phyloP scores from a whole-genome alignment of 2,113 vertebrate genomes.

The Muntiacus reevesi region DNA sequence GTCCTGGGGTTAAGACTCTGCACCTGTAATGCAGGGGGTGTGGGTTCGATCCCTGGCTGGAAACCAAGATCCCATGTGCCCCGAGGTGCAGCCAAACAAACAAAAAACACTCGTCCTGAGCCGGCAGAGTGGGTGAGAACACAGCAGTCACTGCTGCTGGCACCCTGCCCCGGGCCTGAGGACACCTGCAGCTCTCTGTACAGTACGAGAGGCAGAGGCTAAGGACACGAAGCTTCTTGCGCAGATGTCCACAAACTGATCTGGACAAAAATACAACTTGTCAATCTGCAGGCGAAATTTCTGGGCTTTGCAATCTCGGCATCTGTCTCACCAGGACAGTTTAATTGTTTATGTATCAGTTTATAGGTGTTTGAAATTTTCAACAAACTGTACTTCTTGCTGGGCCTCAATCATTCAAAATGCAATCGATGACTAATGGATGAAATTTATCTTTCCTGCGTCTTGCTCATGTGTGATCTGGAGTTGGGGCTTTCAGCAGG shows the following conservation, averaged over 20 bases:
- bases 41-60: not conserved
- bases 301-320: not conserved
- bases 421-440: rapidly evolving
- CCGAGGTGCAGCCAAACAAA: rapidly evolving
- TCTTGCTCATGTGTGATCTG: not conserved
- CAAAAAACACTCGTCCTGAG: not conserved
- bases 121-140: rapidly evolving
- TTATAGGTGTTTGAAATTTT: rapidly evolving
- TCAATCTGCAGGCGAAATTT: not conserved
- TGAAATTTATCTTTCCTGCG: not conserved
- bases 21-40: not conserved
- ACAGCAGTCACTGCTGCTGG: rapidly evolving
- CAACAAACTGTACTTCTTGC: not conserved
- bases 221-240: rapidly evolving
- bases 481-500: not conserved
- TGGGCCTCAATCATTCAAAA: not conserved
- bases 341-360: rapidly evolving
- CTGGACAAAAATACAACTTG: not conserved
- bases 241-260: not conserved
- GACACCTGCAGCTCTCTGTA: not conserved
- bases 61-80: not conserved
- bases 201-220: not conserved
- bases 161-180: not conserved
- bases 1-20: not conserved
- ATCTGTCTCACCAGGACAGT: not conserved